A percentile compares a stretch with the other conserved stretches of the same genome.
Evolutionary conservation across 2,797 vertebrate species (phyloP).

Genomic region (Eulemur mongoz): DNA sequence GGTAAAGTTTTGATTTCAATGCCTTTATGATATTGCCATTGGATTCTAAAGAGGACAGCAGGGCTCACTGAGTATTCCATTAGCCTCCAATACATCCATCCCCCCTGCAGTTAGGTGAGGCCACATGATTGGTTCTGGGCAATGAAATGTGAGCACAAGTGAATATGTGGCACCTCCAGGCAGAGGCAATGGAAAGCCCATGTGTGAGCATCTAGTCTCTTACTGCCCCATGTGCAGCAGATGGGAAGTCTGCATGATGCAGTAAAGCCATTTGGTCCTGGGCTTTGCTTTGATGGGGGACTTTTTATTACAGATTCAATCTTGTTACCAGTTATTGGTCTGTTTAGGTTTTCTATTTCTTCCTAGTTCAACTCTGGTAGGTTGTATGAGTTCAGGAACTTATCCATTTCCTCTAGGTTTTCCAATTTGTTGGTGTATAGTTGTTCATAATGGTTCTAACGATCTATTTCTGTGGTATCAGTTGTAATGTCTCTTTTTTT

Average conservation of each 20-base stretch:
- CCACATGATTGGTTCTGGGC: neutral
- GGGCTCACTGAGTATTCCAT: neutral
- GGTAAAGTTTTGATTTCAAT: neutral
- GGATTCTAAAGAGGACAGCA: neutral
- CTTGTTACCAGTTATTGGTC: neutral
- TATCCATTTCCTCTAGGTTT: neutral
- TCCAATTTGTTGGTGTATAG: neutral
- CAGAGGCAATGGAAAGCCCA: neutral
- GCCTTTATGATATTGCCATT: neutral
- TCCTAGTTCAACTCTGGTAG: neutral
- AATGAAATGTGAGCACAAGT: too few species aligned
- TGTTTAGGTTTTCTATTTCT: neutral
- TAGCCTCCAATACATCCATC: neutral
- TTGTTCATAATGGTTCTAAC: neutral
- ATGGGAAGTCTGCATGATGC: neutral
- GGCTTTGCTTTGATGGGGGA: neutral
- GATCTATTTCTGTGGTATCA: neutral
- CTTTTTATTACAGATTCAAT: neutral
- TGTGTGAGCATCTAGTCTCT: neutral
- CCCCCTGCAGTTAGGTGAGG: neutral
- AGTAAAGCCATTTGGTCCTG: neutral
- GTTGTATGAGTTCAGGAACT: neutral
- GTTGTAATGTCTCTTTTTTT: neutral
- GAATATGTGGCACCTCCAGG: neutral
- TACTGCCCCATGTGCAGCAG: fast-evolving